Conservation (phyloP, 2,113 vertebrate genomes). For the Chunga burmeisteri region DNA sequence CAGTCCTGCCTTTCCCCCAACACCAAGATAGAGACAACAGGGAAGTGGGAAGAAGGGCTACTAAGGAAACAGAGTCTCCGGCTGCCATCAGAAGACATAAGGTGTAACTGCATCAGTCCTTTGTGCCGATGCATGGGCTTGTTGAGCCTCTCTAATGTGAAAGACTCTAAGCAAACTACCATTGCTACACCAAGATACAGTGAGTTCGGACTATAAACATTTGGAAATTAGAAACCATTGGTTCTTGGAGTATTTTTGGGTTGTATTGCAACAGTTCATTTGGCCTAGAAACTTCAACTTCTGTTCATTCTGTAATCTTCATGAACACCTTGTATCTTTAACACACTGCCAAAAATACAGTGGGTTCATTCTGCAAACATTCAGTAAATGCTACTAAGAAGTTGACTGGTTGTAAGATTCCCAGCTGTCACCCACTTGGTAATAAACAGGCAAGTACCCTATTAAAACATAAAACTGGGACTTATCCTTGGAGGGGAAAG, state of each 20-base stretch:
- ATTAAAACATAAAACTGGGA: not conserved
- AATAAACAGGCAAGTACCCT: not conserved
- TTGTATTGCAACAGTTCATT: not conserved
- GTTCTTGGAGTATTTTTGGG: not conserved
- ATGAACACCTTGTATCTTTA: not conserved
- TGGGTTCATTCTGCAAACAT: not conserved
- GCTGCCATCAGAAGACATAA: not conserved
- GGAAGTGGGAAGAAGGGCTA: not conserved
- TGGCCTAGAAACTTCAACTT: not conserved
- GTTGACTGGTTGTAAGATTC: not conserved
- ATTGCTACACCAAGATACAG: not conserved
- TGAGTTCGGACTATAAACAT: not conserved
- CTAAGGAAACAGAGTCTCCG: no score
- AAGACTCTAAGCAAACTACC: not conserved
- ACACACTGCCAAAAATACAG: accelerated
- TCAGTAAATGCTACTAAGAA: not conserved
- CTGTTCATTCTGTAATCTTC: not conserved
- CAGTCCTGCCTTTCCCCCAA: not conserved
- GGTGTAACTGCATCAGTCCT: not conserved
- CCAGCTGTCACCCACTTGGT: not conserved
- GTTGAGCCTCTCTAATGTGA: not conserved
- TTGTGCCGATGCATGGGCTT: not conserved
- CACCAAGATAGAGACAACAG: not conserved
- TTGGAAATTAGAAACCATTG: not conserved
- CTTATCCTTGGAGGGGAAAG: not conserved